phyloP scores from a whole-genome alignment of 1,140 invertebrate species.

The Limonius californicus region DNA sequence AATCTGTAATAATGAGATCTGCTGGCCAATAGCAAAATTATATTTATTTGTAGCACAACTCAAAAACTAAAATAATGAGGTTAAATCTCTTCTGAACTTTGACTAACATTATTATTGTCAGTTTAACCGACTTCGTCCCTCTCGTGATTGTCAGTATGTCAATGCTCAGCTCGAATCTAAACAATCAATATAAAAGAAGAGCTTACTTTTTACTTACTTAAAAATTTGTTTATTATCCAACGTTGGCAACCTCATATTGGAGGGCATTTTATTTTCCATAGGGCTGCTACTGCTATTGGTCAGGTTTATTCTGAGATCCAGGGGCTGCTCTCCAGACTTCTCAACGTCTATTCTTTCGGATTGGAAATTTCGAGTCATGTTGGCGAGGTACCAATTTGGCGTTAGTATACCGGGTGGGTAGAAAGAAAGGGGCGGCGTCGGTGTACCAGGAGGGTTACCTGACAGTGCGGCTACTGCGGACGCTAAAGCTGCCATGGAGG shows the following conservation, averaged over 20 bases:
- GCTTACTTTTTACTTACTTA: conserved; percentile 70
- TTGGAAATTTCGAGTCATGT: conserved; percentile 40
- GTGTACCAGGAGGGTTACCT: conserved; percentile 46
- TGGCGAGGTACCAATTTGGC: conserved; percentile 35
- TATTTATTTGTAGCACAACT: too few species aligned
- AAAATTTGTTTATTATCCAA: conserved; percentile 64
- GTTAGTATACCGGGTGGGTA: conserved; percentile 35
- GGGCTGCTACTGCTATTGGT: conserved; percentile 14
- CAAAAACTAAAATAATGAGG: too few species aligned
- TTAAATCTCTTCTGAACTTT: too few species aligned
- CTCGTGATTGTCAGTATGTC: too few species aligned
- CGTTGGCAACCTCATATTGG: conserved; percentile 48
- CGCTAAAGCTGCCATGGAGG: conserved; percentile 60
- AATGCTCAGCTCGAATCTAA: background rate
- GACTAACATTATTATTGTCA: too few species aligned
- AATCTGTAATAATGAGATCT: too few species aligned
- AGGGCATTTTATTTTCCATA: conserved; percentile 18
- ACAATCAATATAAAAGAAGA: too few species aligned
- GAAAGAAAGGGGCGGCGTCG: conserved; percentile 38
- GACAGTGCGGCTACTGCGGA: conserved; percentile 56
- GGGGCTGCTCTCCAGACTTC: conserved; percentile 61
- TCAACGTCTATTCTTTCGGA: conserved; percentile 28
- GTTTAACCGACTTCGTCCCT: too few species aligned
- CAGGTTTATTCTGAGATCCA: conserved; percentile 70
- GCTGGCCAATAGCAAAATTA: too few species aligned